These are phyloP conservation scores for Leptobrachium ailaonicum DNA, from an alignment of 2,113 vertebrate genomes.

Conservation along the genomic window DNA sequence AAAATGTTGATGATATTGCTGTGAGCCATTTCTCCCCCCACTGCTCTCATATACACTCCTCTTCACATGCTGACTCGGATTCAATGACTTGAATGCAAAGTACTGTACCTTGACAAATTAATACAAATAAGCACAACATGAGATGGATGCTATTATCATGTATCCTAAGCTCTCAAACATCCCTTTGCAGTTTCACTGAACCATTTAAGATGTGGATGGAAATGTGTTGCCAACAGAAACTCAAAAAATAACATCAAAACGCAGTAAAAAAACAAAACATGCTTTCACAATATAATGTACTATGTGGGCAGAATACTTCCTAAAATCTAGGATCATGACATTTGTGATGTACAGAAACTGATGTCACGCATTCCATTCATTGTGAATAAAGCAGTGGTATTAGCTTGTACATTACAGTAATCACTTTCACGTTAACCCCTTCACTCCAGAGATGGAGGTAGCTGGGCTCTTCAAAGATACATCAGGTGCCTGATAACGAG, in stretches of 20 bases:
- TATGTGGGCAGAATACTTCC: too few relatives aligned
- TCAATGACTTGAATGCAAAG: not conserved
- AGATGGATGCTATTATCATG: conserved; percentile 20
- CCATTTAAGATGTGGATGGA: conserved; percentile 23
- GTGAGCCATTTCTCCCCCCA: conserved; percentile 22
- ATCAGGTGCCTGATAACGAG: too few relatives aligned
- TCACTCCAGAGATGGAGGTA: too few relatives aligned
- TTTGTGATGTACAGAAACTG: too few relatives aligned
- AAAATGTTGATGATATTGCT: conserved; percentile 17
- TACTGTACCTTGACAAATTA: conserved; percentile 31
- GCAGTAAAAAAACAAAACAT: too few relatives aligned
- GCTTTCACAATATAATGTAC: too few relatives aligned
- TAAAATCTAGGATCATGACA: too few relatives aligned
- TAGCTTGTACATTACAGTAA: too few relatives aligned
- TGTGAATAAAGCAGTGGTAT: too few relatives aligned
- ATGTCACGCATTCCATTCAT: too few relatives aligned
- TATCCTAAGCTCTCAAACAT: not conserved
- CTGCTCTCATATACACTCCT: conserved; percentile 23
- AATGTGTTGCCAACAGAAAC: conserved; percentile 3
- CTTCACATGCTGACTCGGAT: conserved; percentile 9
- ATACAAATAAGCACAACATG: conserved; percentile 22
- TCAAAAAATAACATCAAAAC: not conserved
- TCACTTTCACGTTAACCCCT: too few relatives aligned
- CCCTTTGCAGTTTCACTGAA: conserved; percentile 25
- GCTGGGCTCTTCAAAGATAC: too few relatives aligned